phyloP scores from a whole-genome alignment of 2,888 invertebrate species.

The Seira sanloemensis region DNA sequence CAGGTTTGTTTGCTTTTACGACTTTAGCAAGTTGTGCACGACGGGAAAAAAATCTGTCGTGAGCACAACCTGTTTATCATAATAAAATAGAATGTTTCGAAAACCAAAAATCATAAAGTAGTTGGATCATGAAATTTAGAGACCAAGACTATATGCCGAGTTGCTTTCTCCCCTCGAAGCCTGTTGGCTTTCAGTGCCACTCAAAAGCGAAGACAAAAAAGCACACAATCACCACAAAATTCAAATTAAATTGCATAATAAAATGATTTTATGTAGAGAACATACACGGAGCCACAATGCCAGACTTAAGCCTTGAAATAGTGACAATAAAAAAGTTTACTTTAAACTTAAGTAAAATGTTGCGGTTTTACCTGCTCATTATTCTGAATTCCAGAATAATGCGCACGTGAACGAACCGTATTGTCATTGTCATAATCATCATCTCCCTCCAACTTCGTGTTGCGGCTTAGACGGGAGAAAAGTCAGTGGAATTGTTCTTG shows the following conservation, averaged over 20 bases:
- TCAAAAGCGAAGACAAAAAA: background rate
- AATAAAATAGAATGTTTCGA: no score
- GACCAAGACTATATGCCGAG: no score
- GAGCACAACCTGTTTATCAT: no score
- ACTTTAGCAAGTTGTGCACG: no score
- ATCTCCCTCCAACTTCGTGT: background rate
- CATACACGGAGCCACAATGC: background rate
- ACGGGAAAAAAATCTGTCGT: no score
- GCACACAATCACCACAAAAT: background rate
- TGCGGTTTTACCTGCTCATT: background rate
- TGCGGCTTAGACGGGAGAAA: background rate
- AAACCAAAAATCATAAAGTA: no score
- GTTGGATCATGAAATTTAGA: no score
- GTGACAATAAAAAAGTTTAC: background rate
- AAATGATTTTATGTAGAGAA: background rate
- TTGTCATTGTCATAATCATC: background rate
- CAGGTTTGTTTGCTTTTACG: no score
- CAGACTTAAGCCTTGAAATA: background rate
- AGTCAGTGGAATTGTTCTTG: no score
- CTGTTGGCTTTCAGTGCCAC: background rate
- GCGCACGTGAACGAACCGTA: background rate
- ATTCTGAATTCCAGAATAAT: background rate
- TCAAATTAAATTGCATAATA: background rate
- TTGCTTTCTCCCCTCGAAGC: no score
- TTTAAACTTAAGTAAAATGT: background rate